A percentile compares a stretch with the other conserved stretches of the same genome.
phyloP scores from a whole-genome alignment of 2,888 invertebrate genomes.

The Schrankia costaestrigalis region DNA sequence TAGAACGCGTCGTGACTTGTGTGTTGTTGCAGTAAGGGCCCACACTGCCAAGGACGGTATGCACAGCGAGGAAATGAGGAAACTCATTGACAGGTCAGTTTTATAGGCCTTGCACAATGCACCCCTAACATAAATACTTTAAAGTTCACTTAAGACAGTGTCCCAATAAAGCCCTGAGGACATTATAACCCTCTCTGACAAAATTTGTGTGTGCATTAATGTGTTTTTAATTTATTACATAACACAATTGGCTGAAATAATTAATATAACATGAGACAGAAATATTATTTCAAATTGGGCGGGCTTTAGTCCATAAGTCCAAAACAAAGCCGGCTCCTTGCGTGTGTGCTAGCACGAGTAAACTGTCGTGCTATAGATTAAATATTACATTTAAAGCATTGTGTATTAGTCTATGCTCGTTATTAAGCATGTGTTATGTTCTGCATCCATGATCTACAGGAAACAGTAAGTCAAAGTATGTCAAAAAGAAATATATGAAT shows the following conservation, averaged over 20 bases:
- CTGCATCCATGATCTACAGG: slow-evolving; percentile 83
- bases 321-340: slow-evolving; percentile 54
- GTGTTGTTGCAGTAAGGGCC: slow-evolving; percentile 83
- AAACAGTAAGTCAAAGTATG: slow-evolving; percentile 87
- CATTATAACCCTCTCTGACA: slow-evolving; percentile 5
- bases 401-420: slow-evolving; percentile 62
- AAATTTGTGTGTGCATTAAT: slow-evolving; percentile 5
- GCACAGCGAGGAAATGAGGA: slow-evolving; percentile 97
- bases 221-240: background rate
- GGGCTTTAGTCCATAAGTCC: slow-evolving; percentile 12
- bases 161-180: slow-evolving; percentile 8
- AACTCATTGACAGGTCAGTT: slow-evolving; percentile 98
- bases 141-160: slow-evolving; percentile 15
- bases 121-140: slow-evolving; percentile 17
- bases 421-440: slow-evolving; percentile 79
- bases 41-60: slow-evolving; percentile 93
- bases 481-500: slow-evolving; percentile 56
- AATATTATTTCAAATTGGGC: slow-evolving; percentile 9
- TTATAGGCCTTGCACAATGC: slow-evolving; percentile 42
- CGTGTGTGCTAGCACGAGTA: slow-evolving; percentile 58
- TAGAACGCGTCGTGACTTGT: slow-evolving; percentile 77
- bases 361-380: slow-evolving; percentile 31
- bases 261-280: slow-evolving; percentile 4
- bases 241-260: background rate
- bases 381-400: slow-evolving; percentile 45